Conservation (phyloP, 2,113 vertebrate genomes). For the Anarhynchus alexandrinus region DNA sequence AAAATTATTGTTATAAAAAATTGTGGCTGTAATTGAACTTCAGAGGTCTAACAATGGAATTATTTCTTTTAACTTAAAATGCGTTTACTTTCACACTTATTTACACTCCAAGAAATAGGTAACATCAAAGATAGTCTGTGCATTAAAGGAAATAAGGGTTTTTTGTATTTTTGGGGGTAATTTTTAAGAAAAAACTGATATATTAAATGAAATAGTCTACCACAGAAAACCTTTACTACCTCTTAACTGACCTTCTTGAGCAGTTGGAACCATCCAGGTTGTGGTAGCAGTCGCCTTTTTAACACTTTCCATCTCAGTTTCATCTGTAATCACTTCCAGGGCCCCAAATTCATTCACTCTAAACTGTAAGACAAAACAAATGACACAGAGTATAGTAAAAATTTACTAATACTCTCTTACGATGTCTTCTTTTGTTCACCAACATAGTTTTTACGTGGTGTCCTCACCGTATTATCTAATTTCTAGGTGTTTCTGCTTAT, state of each 20-base stretch:
- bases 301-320: slow-evolving; percentile 84
- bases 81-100: neutral
- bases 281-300: slow-evolving; percentile 86
- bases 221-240: neutral
- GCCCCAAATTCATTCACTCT: slow-evolving; percentile 97
- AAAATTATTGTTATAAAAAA: neutral
- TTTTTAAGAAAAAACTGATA: neutral
- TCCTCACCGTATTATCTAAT: neutral
- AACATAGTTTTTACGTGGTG: neutral
- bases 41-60: neutral
- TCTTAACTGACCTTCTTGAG: slow-evolving; percentile 79
- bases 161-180: neutral
- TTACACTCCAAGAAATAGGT: neutral
- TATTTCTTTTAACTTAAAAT: neutral
- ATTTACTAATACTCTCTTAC: neutral
- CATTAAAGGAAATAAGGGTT: neutral
- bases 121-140: neutral
- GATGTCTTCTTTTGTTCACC: neutral
- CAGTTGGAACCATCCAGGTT: slow-evolving; percentile 86
- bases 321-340: slow-evolving; percentile 94
- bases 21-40: neutral
- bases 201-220: neutral
- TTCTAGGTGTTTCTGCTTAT: neutral
- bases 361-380: slow-evolving; percentile 78
- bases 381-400: neutral